Conservation (phyloP, 92 coral and sea anemone genomes). For the Zoanthus sociatus region DNA sequence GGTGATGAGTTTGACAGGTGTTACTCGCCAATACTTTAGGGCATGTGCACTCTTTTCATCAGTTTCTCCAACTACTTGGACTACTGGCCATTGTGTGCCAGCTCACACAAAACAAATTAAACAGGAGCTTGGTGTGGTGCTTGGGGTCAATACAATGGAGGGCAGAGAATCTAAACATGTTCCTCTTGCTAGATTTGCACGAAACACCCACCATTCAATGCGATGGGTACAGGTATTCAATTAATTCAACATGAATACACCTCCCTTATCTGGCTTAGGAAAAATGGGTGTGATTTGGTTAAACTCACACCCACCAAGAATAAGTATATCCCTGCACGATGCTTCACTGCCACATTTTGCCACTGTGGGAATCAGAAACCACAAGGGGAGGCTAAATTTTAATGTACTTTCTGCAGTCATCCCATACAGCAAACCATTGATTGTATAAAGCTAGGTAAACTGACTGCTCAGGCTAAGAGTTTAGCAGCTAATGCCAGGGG, state of each 20-base stretch:
- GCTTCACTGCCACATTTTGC: no score
- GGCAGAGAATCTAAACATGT: no score
- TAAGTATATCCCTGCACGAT: no score
- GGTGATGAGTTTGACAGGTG: slow-evolving; percentile 34
- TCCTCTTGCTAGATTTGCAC: background rate
- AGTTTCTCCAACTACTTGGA: slow-evolving; percentile 69
- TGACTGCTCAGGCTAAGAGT: no score
- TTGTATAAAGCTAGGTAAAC: no score
- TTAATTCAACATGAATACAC: slow-evolving; percentile 51
- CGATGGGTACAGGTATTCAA: slow-evolving; percentile 71
- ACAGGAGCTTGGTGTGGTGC: slow-evolving; percentile 16
- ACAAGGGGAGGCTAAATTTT: no score
- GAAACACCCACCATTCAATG: slow-evolving; percentile 53
- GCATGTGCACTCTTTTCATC: slow-evolving; percentile 23
- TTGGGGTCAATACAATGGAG: no score
- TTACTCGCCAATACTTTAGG: slow-evolving; percentile 22
- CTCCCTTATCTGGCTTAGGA: slow-evolving; percentile 72
- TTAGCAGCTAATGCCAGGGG: no score
- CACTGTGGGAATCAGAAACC: no score
- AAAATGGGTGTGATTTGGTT: background rate
- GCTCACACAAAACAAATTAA: slow-evolving; percentile 60
- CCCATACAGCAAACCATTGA: no score
- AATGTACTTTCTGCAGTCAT: no score
- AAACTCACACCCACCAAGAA: no score
- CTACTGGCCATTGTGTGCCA: slow-evolving; percentile 62